Evolutionary conservation across 2,113 vertebrate species (phyloP), one percentile per base, ranked within the genome.

Genomic region (Enhydra lutris): DNA sequence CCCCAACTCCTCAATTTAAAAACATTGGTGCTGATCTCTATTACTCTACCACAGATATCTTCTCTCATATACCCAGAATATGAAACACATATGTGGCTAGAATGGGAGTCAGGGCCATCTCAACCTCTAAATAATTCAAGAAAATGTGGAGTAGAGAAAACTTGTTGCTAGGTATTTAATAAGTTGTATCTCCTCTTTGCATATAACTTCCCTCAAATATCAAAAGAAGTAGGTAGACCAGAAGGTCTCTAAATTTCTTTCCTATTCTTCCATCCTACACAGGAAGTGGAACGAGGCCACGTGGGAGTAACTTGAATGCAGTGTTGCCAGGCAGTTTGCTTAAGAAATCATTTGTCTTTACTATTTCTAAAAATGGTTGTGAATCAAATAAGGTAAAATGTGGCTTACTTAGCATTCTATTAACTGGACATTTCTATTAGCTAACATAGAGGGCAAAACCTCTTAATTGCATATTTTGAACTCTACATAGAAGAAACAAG

Each of bases 351-450:
- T 81, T 97, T 92, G 8, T 34, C 36, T 21, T 55, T 39, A 24
- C 12, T 47, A 78, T 88, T 97, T 95, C 94, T 97, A 92, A 95
- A 98, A 98, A 81, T 81, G 61, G 20, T 57, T 92, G 20, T 81
- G 20, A 96, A 61, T 96, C 87, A 95, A 93, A 89, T 79, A 90
- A 96, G 39, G 47, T 50, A 76, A 87, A 95, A 45, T 18, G 1
- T 87, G 76, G 24, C 11, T 96, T 76, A 57, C 36, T 95, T 92
- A 71, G 61, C 55, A 71, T 96, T 96, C 42, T 92, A 31, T 78
- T 86, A 96, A 42, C 36, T 20, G 39, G 47, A 36, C 3, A 39
- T 96, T 74, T 92, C 80, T 98, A 71, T 84, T 96, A 96, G 94
- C 55, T 59, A 63, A 26, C 29, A 76, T 55, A 80, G 59, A 92